A percentile compares a stretch with the other conserved stretches of the same genome.
phyloP scores from a whole-genome alignment of 2,113 vertebrate species.

The Oreochromis niloticus region DNA sequence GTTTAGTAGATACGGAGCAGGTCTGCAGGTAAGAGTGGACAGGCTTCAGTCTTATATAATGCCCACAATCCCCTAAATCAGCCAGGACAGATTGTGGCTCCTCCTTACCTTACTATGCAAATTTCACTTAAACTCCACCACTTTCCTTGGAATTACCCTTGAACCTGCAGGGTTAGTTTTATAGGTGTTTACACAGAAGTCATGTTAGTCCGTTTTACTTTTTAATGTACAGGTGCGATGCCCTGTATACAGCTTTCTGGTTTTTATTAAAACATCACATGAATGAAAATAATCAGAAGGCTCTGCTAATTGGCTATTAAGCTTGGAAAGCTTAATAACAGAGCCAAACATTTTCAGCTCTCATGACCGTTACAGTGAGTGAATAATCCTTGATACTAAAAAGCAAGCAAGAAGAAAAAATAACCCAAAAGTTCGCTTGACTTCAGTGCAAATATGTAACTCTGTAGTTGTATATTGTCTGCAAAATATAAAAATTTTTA shows the following conservation, averaged over 20 bases:
- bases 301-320: no score
- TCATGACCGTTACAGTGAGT: no score
- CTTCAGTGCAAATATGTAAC: background rate
- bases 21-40: background rate
- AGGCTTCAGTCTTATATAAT: background rate
- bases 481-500: background rate
- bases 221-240: background rate
- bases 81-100: accelerated
- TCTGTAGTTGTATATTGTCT: background rate
- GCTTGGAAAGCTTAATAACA: no score
- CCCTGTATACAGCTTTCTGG: accelerated
- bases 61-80: background rate
- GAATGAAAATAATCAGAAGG: background rate
- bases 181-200: background rate
- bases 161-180: accelerated
- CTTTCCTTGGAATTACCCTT: background rate
- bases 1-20: accelerated
- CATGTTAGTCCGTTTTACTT: background rate
- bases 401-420: no score
- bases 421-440: accelerated
- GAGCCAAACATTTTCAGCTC: no score
- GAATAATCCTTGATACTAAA: no score
- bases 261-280: background rate
- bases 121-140: background rate
- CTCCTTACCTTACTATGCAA: background rate